These are phyloP conservation scores for Orthonevra nobilis DNA, from an alignment of 2,888 invertebrate species.

Conservation along the genomic window DNA sequence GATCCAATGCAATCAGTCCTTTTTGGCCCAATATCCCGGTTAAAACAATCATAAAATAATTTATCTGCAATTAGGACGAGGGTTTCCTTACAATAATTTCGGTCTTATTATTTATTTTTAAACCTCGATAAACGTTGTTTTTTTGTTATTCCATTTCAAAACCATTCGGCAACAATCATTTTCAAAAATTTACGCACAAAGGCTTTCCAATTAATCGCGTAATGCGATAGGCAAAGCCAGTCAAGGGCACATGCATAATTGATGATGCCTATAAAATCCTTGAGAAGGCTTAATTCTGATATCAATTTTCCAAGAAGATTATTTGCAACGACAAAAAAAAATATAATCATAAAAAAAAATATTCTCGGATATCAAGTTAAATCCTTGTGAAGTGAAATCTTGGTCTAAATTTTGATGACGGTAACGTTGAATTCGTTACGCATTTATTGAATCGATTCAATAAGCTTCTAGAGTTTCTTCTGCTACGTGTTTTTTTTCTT, in stretches of 20 bases:
- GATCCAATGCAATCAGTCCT: too few species aligned
- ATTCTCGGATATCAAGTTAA: slow-evolving; percentile 9
- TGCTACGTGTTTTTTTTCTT: not conserved
- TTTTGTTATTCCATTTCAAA: too few species aligned
- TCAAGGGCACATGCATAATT: not conserved
- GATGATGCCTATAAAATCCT: slow-evolving; percentile 5
- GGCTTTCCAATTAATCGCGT: slow-evolving; percentile 42
- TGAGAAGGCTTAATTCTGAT: slow-evolving; percentile 21
- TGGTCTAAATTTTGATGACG: slow-evolving; percentile 7
- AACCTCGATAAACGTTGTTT: too few species aligned
- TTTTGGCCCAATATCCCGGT: too few species aligned
- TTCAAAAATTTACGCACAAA: slow-evolving; percentile 46
- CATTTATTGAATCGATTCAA: slow-evolving; percentile 7
- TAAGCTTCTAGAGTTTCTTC: not conserved
- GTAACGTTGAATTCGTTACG: slow-evolving; percentile 3
- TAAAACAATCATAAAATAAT: too few species aligned
- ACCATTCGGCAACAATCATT: too few species aligned
- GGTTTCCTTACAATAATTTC: too few species aligned
- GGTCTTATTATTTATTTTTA: too few species aligned
- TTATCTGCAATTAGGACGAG: too few species aligned
- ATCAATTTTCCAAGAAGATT: slow-evolving; percentile 45
- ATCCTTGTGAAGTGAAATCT: slow-evolving; percentile 18
- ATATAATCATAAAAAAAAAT: too few species aligned
- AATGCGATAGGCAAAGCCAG: slow-evolving; percentile 11
- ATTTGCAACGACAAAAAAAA: too few species aligned